These are phyloP conservation scores for Caenorhabditis angaria DNA, from an alignment of 2,888 invertebrate species.

Conservation along the genomic window DNA sequence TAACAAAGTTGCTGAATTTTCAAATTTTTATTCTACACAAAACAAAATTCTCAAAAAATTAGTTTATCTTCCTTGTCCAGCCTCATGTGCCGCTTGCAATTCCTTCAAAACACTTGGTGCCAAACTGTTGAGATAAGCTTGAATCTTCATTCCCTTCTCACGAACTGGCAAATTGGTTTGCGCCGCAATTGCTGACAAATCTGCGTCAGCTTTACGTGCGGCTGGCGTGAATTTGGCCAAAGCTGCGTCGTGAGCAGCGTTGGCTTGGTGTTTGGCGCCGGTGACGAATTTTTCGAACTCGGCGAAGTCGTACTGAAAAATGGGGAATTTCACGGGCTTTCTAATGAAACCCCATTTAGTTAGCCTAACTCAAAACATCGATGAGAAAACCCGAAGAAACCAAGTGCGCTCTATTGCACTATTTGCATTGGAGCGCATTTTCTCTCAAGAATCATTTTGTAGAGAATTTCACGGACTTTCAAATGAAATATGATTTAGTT, in stretches of 20 bases:
- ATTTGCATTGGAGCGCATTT: too few species aligned
- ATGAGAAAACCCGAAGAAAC: too few species aligned
- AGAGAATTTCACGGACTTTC: too few species aligned
- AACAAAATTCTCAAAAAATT: background rate
- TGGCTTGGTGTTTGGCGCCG: background rate
- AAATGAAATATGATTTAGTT: too few species aligned
- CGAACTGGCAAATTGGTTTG: conserved; percentile 50
- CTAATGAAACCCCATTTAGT: too few species aligned
- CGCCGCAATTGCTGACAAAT: conserved; percentile 56
- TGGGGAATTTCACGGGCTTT: background rate
- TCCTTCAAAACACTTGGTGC: conserved; percentile 51
- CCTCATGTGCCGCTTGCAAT: conserved; percentile 45
- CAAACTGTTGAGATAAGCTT: conserved; percentile 47
- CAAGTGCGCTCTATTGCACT: too few species aligned
- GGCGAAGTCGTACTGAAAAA: background rate
- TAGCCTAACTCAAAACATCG: too few species aligned
- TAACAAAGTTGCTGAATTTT: too few species aligned
- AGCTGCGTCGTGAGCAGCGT: background rate
- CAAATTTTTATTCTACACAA: background rate
- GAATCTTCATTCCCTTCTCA: conserved; percentile 55
- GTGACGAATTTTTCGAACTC: background rate
- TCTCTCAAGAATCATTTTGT: too few species aligned
- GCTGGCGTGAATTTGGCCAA: background rate
- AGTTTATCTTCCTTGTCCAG: background rate
- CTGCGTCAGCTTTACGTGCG: conserved; percentile 25